Evolutionary conservation across 2,113 vertebrate genomes (phyloP).

Genomic region (Notechis scutatus): DNA sequence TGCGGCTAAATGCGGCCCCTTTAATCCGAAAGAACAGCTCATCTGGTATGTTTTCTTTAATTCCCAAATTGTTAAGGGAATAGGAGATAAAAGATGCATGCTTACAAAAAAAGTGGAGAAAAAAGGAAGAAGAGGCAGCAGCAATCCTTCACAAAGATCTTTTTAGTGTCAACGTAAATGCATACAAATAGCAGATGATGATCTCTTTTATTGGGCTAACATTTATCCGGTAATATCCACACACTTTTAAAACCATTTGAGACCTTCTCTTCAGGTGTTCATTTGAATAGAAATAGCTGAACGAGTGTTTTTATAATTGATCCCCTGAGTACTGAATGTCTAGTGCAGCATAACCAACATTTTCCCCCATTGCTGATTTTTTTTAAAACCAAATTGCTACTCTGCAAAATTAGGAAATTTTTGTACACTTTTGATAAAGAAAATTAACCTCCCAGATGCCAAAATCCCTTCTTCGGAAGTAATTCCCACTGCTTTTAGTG

Average conservation of each 20-base stretch:
- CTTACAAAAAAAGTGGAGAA: constrained; percentile 49
- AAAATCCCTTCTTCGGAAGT: constrained; percentile 29
- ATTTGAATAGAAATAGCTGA: constrained; percentile 90
- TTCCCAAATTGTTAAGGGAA: constrained; percentile 75
- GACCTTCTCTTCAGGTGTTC: constrained; percentile 88
- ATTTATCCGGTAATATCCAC: constrained; percentile 87
- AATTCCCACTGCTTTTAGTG: neutral
- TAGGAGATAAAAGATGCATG: constrained; percentile 67
- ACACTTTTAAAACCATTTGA: constrained; percentile 80
- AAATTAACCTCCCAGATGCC: constrained; percentile 77
- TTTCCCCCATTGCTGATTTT: constrained; percentile 78
- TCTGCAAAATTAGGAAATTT: constrained; percentile 84
- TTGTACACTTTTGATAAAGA: constrained; percentile 75
- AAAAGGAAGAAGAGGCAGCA: constrained; percentile 42
- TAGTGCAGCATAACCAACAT: constrained; percentile 81
- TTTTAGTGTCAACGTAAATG: constrained; percentile 84
- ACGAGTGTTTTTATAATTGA: constrained; percentile 91
- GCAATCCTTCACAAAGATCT: constrained; percentile 75
- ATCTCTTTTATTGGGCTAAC: constrained; percentile 84
- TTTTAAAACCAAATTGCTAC: constrained; percentile 72
- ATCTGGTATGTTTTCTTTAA: constrained; percentile 62
- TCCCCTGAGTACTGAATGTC: constrained; percentile 82
- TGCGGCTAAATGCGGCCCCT: constrained; percentile 55
- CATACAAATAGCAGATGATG: constrained; percentile 84
- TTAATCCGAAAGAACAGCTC: constrained; percentile 56